These are phyloP conservation scores for Druon quercuslanigerum DNA, from an alignment of 1,140 invertebrate genomes.

Conservation along the genomic window DNA sequence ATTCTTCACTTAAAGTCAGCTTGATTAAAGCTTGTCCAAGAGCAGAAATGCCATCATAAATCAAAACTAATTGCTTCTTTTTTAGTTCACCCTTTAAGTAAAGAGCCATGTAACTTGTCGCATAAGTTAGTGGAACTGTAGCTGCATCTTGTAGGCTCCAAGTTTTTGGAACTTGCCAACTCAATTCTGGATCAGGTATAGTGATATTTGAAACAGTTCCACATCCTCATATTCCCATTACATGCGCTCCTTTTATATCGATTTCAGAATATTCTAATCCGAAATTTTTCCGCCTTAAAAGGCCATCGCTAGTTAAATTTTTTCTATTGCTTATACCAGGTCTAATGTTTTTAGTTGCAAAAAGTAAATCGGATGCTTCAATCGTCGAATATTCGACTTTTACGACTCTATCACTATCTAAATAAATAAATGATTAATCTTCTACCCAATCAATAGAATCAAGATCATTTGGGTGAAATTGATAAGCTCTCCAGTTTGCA, in stretches of 20 bases:
- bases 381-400: slow-evolving; percentile 79
- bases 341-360: slow-evolving; percentile 85
- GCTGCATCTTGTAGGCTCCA: no score
- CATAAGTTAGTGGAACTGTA: no score
- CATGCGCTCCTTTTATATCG: slow-evolving; percentile 73
- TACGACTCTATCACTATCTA: slow-evolving; percentile 31
- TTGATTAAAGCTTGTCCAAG: no score
- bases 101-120: no score
- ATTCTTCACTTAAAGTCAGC: no score
- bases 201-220: slow-evolving; percentile 90
- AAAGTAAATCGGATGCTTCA: slow-evolving; percentile 85
- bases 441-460: slow-evolving; percentile 88
- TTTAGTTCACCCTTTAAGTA: no score
- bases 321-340: slow-evolving; percentile 61
- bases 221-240: slow-evolving; percentile 84
- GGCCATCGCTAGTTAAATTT: slow-evolving; percentile 75
- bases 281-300: slow-evolving; percentile 79
- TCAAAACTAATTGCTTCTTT: no score
- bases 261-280: slow-evolving; percentile 84
- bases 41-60: no score
- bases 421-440: slow-evolving; percentile 69
- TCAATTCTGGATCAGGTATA: slow-evolving; percentile 84
- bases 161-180: slow-evolving; percentile 81
- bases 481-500: slow-evolving; percentile 83
- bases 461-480: slow-evolving; percentile 85